Evolutionary conservation across 1,140 invertebrate species (phyloP), one percentile per base, ranked within the genome.

Genomic region (Pachypsylla venusta): DNA sequence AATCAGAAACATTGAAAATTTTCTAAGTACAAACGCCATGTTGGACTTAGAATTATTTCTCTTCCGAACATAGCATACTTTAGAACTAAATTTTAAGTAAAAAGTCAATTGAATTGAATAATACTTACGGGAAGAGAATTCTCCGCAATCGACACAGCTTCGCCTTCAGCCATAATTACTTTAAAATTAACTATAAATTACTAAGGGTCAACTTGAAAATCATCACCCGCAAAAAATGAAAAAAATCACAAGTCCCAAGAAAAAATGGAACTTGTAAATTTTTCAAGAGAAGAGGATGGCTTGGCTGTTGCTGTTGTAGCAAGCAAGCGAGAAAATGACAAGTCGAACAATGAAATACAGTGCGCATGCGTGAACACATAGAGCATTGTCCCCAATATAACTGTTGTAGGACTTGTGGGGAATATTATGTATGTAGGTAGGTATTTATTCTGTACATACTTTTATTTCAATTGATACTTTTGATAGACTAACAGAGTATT

Each of bases 21-120:
- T 27, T 59, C 30, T 59, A 55, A 48, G 42, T 48, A 48, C 42
- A 19, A 48, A 48, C 83, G 83, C 82, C 83, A 84, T 84, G 82
- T 84, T 84, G 79, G 82, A 84, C 82, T 84, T 85, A 83, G 81
- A 83, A 84, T 83, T 84, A 76, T 82, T 83, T 81, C 73, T 75
- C 53, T 54, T 55, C n/a, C 28, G n/a, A 19, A 48, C n/a, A 48
- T n/a, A 48, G 42, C 42, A 48, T 5, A 19, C 22, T 30, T 27
- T 55, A 62, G 59, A 61, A 63, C 61, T 54, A 54, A 54, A 48
- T 19, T 54, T 40, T 40, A 48, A 48, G 30, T 48, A 48, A 48
- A 48, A 22, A n/a, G 16, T 35, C 16, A 35, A 48, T 48, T 30
- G 59, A 53, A 60, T 53, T n/a, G n/a, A n/a, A n/a, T 35, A 7